Conservation (phyloP, 2,797 vertebrate genomes). For the Esox lucius region DNA sequence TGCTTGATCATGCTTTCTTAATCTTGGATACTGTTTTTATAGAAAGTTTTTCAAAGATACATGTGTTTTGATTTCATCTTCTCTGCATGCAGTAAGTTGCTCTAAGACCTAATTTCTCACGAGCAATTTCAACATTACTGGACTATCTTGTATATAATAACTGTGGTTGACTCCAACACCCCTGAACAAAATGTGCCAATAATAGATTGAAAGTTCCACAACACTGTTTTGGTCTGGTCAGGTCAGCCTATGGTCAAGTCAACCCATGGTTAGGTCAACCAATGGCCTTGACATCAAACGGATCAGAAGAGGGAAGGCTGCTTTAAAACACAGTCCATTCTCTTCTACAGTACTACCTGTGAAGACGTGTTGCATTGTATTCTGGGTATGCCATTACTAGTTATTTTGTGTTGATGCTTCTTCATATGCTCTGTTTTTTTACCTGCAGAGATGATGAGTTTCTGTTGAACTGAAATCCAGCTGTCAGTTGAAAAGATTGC, state of each 20-base stretch:
- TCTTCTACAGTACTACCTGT: slow-evolving; percentile 75
- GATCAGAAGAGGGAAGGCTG: slow-evolving; percentile 68
- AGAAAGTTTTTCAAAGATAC: slow-evolving; percentile 39
- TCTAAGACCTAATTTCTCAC: slow-evolving; percentile 25
- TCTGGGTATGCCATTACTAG: slow-evolving; percentile 64
- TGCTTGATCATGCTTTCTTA: slow-evolving; percentile 45
- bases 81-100: slow-evolving; percentile 24
- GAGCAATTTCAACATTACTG: slow-evolving; percentile 30
- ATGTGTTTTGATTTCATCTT: slow-evolving; percentile 45
- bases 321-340: slow-evolving; percentile 77
- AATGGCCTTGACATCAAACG: slow-evolving; percentile 26
- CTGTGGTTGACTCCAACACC: slow-evolving; percentile 38
- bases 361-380: slow-evolving; percentile 61
- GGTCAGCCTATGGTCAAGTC: slow-evolving; percentile 31
- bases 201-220: slow-evolving; percentile 46
- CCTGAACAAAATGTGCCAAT: slow-evolving; percentile 60
- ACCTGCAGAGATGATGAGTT: slow-evolving; percentile 43
- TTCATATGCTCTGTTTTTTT: slow-evolving; percentile 46
- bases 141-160: slow-evolving; percentile 22
- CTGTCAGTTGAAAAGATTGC: slow-evolving; percentile 36
- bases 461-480: slow-evolving; percentile 24
- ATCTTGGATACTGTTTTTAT: slow-evolving; percentile 33
- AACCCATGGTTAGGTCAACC: no score
- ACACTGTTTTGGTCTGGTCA: slow-evolving; percentile 54
- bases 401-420: slow-evolving; percentile 16